phyloP scores from a whole-genome alignment of 2,113 vertebrate genomes.

The Columba livia region DNA sequence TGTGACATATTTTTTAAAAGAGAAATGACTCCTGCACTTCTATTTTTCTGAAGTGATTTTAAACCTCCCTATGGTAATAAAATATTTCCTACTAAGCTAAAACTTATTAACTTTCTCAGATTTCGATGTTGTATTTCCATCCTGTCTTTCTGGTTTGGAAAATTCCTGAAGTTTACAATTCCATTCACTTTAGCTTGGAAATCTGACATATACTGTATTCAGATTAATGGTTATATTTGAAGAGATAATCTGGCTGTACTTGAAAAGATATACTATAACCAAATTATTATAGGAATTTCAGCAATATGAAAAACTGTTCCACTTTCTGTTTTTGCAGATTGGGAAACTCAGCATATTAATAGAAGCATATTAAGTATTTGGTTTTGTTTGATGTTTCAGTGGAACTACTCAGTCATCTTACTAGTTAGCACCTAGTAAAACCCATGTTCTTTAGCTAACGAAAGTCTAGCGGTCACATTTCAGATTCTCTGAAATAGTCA shows the following conservation, averaged over 20 bases:
- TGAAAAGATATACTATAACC: background rate
- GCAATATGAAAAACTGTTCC: background rate
- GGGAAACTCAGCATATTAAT: conserved; percentile 38
- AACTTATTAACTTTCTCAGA: conserved; percentile 17
- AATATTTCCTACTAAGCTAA: conserved; percentile 39
- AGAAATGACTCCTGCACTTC: background rate
- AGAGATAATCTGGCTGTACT: background rate
- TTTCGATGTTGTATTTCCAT: background rate
- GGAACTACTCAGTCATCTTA: conserved; percentile 35
- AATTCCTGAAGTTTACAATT: conserved; percentile 8
- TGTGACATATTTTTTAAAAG: background rate
- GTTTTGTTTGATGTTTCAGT: conserved; percentile 59
- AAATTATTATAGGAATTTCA: background rate
- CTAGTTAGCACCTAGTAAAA: conserved; percentile 68
- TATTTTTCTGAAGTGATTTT: conserved; percentile 22
- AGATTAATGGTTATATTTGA: background rate
- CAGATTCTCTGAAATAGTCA: conserved; percentile 11
- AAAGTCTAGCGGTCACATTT: background rate
- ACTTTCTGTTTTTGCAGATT: conserved; percentile 34
- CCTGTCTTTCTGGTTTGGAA: conserved; percentile 11
- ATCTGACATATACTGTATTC: background rate
- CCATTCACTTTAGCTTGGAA: background rate
- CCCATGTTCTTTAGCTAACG: conserved; percentile 42
- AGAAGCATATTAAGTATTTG: conserved; percentile 59
- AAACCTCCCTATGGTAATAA: conserved; percentile 18